Base-by-base conservation (phyloP, 2,113 vertebrate species). In the Tachycineta bicolor region DNA sequence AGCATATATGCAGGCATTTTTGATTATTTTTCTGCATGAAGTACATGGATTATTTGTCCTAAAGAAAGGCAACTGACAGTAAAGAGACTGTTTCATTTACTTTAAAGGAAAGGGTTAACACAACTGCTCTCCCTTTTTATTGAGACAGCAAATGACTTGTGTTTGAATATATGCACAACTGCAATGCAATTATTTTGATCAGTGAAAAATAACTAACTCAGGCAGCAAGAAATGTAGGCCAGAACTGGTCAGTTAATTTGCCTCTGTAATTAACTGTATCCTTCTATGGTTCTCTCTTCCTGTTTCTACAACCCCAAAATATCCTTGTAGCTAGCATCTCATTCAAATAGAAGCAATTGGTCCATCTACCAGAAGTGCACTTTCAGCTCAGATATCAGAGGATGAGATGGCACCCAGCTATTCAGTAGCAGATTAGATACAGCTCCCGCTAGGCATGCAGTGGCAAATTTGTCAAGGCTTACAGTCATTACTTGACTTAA, bases 41-140 rank as follows among this genome's bases (percentile, higher is more conserved):
- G 43, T 87, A 93, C 25, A 50, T 50, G 84, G 94, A 95, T 94
- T 97, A 95, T 97, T 97, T 97, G 91, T 97, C 96, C 86, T 97
- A 94, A 87, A 98, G 93, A 91, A 97, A 33, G 92, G 64, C 52
- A 93, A 73, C 79, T 92, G 93, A 96, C 91, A 97, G 82, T 46
- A 92, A 88, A 95, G 96, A 95, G 79, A 89, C 37, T 92, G 69
- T 94, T 96, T 78, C 85, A 78, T 93, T 98, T 96, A 87, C 75
- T 93, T 97, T 87, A 90, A 97, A 96, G 89, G 94, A 97, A 97
- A 97, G 90, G 78, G 98, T 98, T 98, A 98, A 96, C 96, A 97
- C 73, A 95, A 92, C 96, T 73, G 80, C 53, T 97, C 43, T 76
- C 49, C 69, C 71, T 94, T 96, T 97, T 96, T 78, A 95, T 46